Evolutionary conservation across 2,113 vertebrate genomes (phyloP), one percentile per base, ranked within the genome.

Genomic region (Calyptommatus sinebrachiatus): DNA sequence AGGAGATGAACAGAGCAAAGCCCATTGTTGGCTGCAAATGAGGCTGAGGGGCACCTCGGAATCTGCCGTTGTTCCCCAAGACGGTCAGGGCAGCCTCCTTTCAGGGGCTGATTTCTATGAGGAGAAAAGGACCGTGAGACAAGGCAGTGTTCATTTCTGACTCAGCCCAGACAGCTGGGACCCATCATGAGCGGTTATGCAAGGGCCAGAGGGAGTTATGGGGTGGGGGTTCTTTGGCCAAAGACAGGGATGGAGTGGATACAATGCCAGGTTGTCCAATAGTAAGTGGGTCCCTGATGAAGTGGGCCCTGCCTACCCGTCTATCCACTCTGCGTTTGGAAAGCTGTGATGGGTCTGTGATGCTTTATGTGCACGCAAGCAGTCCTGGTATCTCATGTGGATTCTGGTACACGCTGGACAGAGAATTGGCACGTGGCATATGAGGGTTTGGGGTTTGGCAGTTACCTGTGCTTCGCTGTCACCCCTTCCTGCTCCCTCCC

Each of bases 71-170:
- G 87, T 89, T 73, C 86, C 88, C 9, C 2, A 81, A 88, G 90
- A 89, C 92, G 84, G 80, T 92, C 85, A 87, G 84, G 90, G 80
- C 2, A 0, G 71, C 88, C 83, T n/a, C 84, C 48, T 86, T 81
- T 84, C 90, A 87, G 81, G 83, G 79, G 85, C 84, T 88, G 86
- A 91, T 93, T 93, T 92, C 91, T 89, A 92, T 92, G 18, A 85
- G 79, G 86, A 91, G 80, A 84, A 78, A 81, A 86, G 73, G 79
- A 82, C 62, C 0, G 31, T 29, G 61, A 79, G 21, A 82, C 73
- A 86, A 83, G 81, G 70, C 71, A 88, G 81, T 0, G 14, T 66
- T 79, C 50, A 0, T 53, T 85, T 84, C 14, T 84, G 53, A 84
- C 88, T 67, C 45, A 21, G 46, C 48, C 88, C 84, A 83, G 82